Percentiles rank a stretch among this genome's conserved stretches.
phyloP scores from a whole-genome alignment of 2,113 vertebrate genomes.

The Gopherus flavomarginatus region DNA sequence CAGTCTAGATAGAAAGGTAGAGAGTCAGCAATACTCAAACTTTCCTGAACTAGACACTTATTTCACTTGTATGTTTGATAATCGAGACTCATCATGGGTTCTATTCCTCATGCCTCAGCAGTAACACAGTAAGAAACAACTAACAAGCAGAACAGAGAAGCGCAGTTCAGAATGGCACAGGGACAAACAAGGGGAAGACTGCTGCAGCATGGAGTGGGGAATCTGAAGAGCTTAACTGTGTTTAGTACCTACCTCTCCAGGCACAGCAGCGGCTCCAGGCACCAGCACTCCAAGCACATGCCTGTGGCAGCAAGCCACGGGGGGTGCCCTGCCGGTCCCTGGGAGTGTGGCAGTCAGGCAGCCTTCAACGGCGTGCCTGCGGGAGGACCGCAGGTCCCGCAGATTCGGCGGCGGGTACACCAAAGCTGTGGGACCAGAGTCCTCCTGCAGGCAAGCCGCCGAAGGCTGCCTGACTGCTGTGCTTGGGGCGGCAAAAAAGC shows the following conservation, averaged over 20 bases:
- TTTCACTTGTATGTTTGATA: conserved; percentile 42
- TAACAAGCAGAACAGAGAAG: background rate
- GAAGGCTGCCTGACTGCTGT: too few species aligned
- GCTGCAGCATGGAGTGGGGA: background rate
- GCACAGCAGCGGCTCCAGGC: background rate
- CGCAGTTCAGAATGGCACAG: background rate
- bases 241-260: background rate
- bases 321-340: too few species aligned
- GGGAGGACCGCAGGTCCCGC: too few species aligned
- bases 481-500: too few species aligned
- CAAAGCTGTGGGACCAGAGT: too few species aligned
- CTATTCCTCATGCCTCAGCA: background rate
- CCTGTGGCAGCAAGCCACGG: too few species aligned
- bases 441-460: too few species aligned
- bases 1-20: background rate
- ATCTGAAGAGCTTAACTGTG: background rate
- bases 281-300: too few species aligned
- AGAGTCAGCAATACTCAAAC: background rate
- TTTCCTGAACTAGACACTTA: background rate
- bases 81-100: conserved; percentile 12
- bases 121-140: background rate
- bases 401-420: too few species aligned
- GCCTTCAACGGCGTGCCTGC: too few species aligned
- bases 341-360: too few species aligned
- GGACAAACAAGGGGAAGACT: background rate